phyloP scores from a whole-genome alignment of 2,888 invertebrate genomes.

The Drosophila kuntzei region DNA sequence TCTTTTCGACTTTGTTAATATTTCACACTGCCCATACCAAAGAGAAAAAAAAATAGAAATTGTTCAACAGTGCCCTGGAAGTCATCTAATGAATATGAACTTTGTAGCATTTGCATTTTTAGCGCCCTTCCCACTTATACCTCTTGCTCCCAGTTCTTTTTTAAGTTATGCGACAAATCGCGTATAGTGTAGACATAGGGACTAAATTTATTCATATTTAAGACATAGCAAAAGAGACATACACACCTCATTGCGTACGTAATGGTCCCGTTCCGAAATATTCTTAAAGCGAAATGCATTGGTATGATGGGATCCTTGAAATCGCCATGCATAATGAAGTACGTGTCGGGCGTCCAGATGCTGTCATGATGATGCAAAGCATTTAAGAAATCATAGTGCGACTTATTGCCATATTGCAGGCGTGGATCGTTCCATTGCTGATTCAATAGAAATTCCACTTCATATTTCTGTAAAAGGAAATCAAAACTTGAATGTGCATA shows the following conservation, averaged over 20 bases:
- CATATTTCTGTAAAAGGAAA: slow-evolving; percentile 91
- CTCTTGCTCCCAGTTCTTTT: not conserved
- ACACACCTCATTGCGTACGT: slow-evolving; percentile 95
- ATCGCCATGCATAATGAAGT: slow-evolving; percentile 98
- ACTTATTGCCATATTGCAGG: slow-evolving; percentile 94
- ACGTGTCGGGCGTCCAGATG: slow-evolving; percentile 97
- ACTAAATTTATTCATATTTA: slow-evolving; percentile 62
- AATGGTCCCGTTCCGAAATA: slow-evolving; percentile 96
- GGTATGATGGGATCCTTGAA: slow-evolving; percentile 97
- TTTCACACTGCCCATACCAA: slow-evolving; percentile 37
- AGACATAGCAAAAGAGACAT: slow-evolving; percentile 33
- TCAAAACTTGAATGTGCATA: not conserved
- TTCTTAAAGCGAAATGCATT: slow-evolving; percentile 96
- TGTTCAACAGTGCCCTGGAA: slow-evolving; percentile 23
- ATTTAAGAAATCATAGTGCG: slow-evolving; percentile 94
- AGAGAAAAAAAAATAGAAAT: slow-evolving; percentile 23
- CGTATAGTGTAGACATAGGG: slow-evolving; percentile 17
- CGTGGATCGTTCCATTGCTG: slow-evolving; percentile 97
- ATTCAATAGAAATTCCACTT: slow-evolving; percentile 96
- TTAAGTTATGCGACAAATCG: slow-evolving; percentile 27
- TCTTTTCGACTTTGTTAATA: slow-evolving; percentile 32
- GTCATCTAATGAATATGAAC: slow-evolving; percentile 68
- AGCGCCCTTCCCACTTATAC: not conserved
- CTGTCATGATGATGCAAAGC: slow-evolving; percentile 96
- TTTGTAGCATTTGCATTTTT: slow-evolving; percentile 63